Base-by-base conservation (phyloP, 2,888 invertebrate genomes). In the Caenorhabditis virilis region DNA sequence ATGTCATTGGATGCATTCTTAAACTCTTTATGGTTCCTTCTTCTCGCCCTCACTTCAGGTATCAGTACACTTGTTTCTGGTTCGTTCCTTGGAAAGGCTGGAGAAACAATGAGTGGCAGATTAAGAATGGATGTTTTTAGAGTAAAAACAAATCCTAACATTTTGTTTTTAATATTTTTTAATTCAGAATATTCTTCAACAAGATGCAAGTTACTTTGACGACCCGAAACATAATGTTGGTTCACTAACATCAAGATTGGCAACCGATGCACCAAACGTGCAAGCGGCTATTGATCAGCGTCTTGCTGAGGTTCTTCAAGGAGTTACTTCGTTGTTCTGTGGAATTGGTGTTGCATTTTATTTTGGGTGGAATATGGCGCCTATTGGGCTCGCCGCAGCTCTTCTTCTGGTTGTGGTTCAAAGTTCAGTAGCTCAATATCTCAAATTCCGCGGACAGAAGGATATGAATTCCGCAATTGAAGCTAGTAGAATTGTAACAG, bases 151-250 rank as follows among this genome's bases (percentile, higher is more conserved):
- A 30, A 30, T 30, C 30, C 13, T 13, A 30, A 30, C 30, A 83
- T 85, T n/a, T n/a, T n/a, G n/a, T n/a, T n/a, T n/a, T n/a, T n/a
- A n/a, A n/a, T n/a, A n/a, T n/a, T n/a, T n/a, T n/a, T n/a, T n/a
- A n/a, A n/a, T n/a, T 57, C 66, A 77, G 57, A 84, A 84, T 55
- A 82, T 85, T 42, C 59, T 86, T 41, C 64, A 63, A 26, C 76
- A 80, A 75, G 83, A 85, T 50, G 80, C 85, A 16, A 83, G 79
- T n/a, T 86, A 85, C 83, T 85, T 85, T 62, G 86, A 86, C 73
- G 74, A 83, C 25, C 78, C 82, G 22, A 74, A 78, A n/a, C 83
- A 84, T 69, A 80, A 83, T 13, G 72, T 83, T 33, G 84, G 85
- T n/a, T 84, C 81, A 61, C 64, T 85, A 38, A 81, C 84, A 16